phyloP scores from a whole-genome alignment of 1,140 invertebrate genomes.

The Bombus picipes region DNA sequence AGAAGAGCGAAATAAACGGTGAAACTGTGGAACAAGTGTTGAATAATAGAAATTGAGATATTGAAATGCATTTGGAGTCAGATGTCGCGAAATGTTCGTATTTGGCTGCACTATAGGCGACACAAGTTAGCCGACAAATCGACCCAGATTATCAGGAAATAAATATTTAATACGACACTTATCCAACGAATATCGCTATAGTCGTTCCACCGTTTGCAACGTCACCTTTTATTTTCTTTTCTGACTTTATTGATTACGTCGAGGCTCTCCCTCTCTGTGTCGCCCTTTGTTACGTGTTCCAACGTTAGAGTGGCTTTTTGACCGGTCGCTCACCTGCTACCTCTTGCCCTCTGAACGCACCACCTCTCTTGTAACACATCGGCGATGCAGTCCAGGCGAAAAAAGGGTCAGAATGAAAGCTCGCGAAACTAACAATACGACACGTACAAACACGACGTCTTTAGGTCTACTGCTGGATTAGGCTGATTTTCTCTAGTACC shows the following conservation, averaged over 20 bases:
- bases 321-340: constrained; percentile 44
- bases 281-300: constrained; percentile 15
- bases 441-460: too few relatives aligned
- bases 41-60: not conserved
- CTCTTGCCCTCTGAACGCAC: constrained; percentile 33
- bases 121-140: not conserved
- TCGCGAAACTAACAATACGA: not conserved
- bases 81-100: not conserved
- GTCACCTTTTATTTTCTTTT: constrained; percentile 27
- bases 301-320: constrained; percentile 36
- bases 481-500: too few relatives aligned
- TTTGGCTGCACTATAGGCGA: too few relatives aligned
- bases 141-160: not conserved
- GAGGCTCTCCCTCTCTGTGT: constrained; percentile 1
- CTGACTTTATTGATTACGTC: constrained; percentile 30
- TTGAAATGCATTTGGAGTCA: not conserved
- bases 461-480: too few relatives aligned
- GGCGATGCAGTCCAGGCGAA: not conserved
- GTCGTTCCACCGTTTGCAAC: not conserved
- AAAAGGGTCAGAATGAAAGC: not conserved
- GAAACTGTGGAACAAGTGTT: not conserved
- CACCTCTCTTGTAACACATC: constrained; percentile 11
- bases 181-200: not conserved
- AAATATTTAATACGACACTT: not conserved
- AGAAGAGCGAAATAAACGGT: not conserved